Percentiles rank a stretch among this genome's conserved stretches.
Evolutionary conservation across 2,113 vertebrate species (phyloP).

Genomic region (Tragelaphus imberbis): DNA sequence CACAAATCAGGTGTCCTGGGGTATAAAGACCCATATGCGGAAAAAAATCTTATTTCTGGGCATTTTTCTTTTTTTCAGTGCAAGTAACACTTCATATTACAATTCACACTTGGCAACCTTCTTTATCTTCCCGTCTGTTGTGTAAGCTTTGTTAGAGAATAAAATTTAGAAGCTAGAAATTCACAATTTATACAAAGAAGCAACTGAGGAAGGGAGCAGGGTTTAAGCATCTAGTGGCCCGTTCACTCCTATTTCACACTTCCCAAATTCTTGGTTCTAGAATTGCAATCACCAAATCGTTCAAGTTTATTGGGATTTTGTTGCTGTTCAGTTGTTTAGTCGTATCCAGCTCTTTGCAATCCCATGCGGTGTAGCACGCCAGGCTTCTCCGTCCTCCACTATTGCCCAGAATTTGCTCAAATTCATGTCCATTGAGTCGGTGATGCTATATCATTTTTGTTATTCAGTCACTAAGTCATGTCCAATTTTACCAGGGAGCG

Average conservation of each 20-base stretch:
- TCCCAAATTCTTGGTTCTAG: not conserved
- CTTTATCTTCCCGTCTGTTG: not conserved
- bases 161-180: not conserved
- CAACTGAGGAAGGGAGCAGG: not conserved
- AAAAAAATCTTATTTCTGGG: not conserved
- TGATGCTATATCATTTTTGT: not conserved
- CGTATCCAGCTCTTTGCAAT: not conserved
- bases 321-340: not conserved
- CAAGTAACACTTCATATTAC: not conserved
- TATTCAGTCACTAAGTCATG: not conserved
- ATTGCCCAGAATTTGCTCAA: not conserved
- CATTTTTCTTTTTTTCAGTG: not conserved
- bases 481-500: not conserved
- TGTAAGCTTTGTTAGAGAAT: not conserved
- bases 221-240: not conserved
- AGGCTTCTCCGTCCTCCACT: not conserved
- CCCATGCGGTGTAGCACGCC: accelerated
- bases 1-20: not conserved
- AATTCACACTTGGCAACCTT: not conserved
- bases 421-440: not conserved
- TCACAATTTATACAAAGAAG: not conserved
- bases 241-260: not conserved
- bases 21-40: not conserved
- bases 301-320: not conserved
- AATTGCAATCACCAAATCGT: not conserved